Evolutionary conservation across 2,888 invertebrate species (phyloP), one percentile per base, ranked within the genome.

Genomic region (Ferrisia virgata): DNA sequence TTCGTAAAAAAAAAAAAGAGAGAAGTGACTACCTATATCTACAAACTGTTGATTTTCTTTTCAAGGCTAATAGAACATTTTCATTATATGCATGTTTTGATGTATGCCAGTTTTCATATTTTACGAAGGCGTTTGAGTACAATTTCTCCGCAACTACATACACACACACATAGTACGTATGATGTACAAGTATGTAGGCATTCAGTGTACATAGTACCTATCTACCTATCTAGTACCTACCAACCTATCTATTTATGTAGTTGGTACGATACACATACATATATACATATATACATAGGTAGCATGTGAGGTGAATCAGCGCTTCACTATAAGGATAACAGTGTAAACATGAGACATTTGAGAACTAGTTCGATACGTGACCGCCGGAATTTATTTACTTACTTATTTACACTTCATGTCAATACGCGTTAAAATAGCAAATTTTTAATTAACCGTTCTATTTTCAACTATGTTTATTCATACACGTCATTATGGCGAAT

Each of bases 371-470:
- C 22, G 53, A 53, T 53, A 22, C 8, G 53, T 53, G 47, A 47
- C 47, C n/a, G 47, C n/a, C 4, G 15, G 2, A 5, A 13, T 47
- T 11, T 47, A 47, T n/a, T 13, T n/a, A 22, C n/a, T n/a, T n/a
- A n/a, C n/a, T n/a, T n/a, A n/a, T n/a, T n/a, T 3, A 36, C 9
- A 76, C 28, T 76, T 36, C 36, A 36, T 36, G 72, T 36, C 72
- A 76, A 36, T 18, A 76, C 36, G 18, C 18, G 36, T 36, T 76
- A 33, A 76, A 76, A 25, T 76, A 33, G 33, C 72, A 36, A 76
- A 76, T 76, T 76, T 64, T 76, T 76, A 76, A 76, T 76, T 76
- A 33, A 36, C 72, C 36, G 72, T 33, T 76, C 64, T 36, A 36
- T 28, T 36, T 76, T 36, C 25, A 28, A 76, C 33, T 25, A 76